These are phyloP conservation scores for Dolichallabes microphthalmus DNA, from an alignment of 2,113 vertebrate species.

Conservation along the genomic window DNA sequence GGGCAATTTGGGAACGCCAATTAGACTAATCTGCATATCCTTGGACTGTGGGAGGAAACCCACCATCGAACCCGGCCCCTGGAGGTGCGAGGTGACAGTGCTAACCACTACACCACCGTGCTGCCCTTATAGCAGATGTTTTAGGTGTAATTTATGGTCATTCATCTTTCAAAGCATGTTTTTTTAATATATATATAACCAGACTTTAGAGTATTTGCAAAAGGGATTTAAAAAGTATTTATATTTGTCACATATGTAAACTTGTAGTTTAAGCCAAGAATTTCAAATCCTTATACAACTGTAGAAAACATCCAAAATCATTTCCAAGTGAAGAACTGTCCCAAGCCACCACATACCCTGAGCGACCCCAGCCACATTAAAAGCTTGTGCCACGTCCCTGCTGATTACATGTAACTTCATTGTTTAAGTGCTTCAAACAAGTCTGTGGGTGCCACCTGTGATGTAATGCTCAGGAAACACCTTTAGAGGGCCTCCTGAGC, in stretches of 20 bases:
- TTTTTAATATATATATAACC: background rate
- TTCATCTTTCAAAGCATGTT: background rate
- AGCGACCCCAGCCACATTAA: background rate
- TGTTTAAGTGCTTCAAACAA: background rate
- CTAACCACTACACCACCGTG: no score
- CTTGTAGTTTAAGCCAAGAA: background rate
- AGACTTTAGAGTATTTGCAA: background rate
- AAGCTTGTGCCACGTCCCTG: background rate
- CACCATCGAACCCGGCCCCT: no score
- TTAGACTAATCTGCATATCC: no score
- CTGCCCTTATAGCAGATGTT: no score
- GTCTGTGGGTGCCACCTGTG: background rate
- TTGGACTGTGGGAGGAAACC: no score
- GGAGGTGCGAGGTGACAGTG: no score
- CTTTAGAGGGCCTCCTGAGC: slow-evolving; percentile 29
- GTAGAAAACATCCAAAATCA: no score
- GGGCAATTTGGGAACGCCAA: no score
- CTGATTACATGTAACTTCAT: background rate
- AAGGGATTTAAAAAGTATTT: background rate
- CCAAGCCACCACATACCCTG: background rate
- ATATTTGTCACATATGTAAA: background rate
- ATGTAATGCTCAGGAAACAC: background rate
- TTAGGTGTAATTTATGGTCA: background rate
- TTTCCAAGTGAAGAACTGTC: background rate
- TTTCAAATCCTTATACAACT: background rate